Conservation (phyloP, 2,113 vertebrate genomes). For the Hippolais icterina region DNA sequence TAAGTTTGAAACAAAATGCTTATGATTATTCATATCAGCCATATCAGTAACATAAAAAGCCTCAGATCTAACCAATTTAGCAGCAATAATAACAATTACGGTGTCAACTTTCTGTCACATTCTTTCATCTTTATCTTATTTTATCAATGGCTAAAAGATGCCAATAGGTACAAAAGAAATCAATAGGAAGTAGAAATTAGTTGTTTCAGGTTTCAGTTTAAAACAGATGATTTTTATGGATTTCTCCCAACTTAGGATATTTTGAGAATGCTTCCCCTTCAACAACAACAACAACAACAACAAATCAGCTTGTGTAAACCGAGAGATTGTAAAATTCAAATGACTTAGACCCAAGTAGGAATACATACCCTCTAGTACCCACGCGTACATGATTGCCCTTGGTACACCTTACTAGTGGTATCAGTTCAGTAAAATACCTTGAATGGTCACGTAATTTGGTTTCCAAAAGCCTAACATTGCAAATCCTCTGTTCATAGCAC, state of each 20-base stretch:
- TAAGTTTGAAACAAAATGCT: background rate
- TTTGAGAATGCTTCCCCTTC: background rate
- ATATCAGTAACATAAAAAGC: background rate
- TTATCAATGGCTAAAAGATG: background rate
- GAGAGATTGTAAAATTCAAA: background rate
- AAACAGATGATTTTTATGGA: background rate
- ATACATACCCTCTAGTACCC: background rate
- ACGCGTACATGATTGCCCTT: rapidly evolving
- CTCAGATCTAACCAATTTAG: background rate
- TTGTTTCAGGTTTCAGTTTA: background rate
- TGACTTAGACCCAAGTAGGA: background rate
- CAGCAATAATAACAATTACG: background rate
- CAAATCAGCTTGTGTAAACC: background rate
- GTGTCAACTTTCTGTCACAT: background rate
- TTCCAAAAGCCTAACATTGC: background rate
- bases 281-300: background rate
- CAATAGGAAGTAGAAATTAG: background rate
- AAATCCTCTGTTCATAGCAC: background rate
- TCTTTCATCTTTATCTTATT: background rate
- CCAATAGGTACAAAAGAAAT: background rate
- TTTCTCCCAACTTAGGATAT: background rate
- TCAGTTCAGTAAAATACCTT: background rate
- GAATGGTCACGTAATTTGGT: background rate
- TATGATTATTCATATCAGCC: background rate
- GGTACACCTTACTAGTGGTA: background rate